phyloP scores from a whole-genome alignment of 1,140 invertebrate genomes.

The Microplitis demolitor region DNA sequence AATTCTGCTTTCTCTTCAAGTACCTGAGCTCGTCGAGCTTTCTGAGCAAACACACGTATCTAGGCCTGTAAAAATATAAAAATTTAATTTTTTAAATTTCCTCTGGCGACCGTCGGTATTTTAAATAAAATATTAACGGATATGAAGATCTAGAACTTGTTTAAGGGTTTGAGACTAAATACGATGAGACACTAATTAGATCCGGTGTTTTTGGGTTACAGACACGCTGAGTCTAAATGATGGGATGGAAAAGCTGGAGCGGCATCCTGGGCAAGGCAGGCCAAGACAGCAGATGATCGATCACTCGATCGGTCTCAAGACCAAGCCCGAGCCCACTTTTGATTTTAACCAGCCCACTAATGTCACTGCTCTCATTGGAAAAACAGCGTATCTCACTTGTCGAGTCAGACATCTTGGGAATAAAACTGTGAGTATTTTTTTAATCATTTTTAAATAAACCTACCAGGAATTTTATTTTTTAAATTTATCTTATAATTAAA shows the following conservation, averaged over 20 bases:
- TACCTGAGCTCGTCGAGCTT: background rate
- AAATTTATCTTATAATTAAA: no score
- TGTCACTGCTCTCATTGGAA: slow-evolving; percentile 79
- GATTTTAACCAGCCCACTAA: slow-evolving; percentile 76
- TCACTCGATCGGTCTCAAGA: slow-evolving; percentile 44
- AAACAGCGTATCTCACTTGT: slow-evolving; percentile 80
- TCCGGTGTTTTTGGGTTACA: slow-evolving; percentile 37
- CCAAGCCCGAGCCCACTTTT: slow-evolving; percentile 70
- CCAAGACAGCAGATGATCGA: slow-evolving; percentile 57
- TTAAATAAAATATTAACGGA: background rate
- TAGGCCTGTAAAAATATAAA: background rate
- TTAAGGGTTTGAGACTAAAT: no score
- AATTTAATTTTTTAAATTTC: background rate
- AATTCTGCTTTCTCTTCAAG: slow-evolving; percentile 27
- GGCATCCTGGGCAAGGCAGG: slow-evolving; percentile 47
- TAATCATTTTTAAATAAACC: background rate
- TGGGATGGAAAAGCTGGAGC: slow-evolving; percentile 52
- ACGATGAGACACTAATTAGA: background rate
- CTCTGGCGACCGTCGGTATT: no score
- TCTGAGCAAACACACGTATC: background rate
- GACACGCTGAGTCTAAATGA: slow-evolving; percentile 59
- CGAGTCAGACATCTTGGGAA: slow-evolving; percentile 80
- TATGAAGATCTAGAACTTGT: no score
- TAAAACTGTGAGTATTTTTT: slow-evolving; percentile 69
- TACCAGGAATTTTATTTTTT: background rate